A percentile compares a stretch with the other conserved stretches of the same genome.
Conservation (phyloP, 2,888 invertebrate genomes). For the Athripsodes cinereus region DNA sequence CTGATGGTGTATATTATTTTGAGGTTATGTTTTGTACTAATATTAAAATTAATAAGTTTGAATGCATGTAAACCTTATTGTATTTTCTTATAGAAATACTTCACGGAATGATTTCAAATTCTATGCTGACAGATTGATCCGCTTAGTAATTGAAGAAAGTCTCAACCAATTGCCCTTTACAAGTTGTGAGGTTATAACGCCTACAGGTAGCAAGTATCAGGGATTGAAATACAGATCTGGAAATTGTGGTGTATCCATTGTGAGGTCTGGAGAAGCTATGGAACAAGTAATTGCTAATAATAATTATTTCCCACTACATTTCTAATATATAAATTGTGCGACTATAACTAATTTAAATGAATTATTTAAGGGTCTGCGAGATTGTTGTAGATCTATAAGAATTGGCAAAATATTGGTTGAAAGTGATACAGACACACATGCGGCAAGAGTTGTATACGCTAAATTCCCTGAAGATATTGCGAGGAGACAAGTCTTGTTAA, state of each 20-base stretch:
- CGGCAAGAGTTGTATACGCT: conserved; percentile 94
- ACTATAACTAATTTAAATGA: not conserved
- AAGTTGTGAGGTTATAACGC: conserved; percentile 85
- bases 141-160: conserved; percentile 96
- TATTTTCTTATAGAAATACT: conserved; percentile 63
- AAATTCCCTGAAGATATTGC: conserved; percentile 96
- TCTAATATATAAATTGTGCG: not conserved
- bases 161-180: conserved; percentile 94
- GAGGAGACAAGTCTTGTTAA: conserved; percentile 80
- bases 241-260: conserved; percentile 97
- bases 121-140: conserved; percentile 94
- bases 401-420: conserved; percentile 98
- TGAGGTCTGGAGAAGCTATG: conserved; percentile 94
- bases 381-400: conserved; percentile 96
- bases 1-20: too few species aligned
- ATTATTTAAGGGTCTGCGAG: conserved; percentile 65
- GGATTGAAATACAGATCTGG: conserved; percentile 95
- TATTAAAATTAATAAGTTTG: too few species aligned
- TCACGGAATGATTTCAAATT: conserved; percentile 95
- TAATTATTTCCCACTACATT: not conserved
- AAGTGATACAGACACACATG: conserved; percentile 93
- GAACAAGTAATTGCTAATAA: conserved; percentile 57
- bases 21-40: too few species aligned
- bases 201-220: conserved; percentile 84
- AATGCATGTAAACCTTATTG: too few species aligned